Evolutionary conservation across 2,113 vertebrate species (phyloP), one percentile per base, ranked within the genome.

Genomic region (Rhineura floridana): DNA sequence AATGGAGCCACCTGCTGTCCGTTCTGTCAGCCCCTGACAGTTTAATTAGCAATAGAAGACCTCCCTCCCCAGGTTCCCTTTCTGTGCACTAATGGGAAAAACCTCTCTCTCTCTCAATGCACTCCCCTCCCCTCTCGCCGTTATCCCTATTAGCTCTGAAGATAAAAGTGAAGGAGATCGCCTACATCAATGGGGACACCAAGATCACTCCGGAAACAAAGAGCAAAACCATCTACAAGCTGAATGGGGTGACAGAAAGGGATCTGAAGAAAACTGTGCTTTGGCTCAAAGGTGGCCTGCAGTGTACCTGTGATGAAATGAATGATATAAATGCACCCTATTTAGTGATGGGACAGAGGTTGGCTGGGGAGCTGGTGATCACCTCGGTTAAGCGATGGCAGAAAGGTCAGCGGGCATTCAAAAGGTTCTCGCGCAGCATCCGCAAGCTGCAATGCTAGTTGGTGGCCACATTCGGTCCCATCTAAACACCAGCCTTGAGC

Each of bases 131-230:
- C 89, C 83, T 91, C 84, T 83, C 87, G 46, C 79, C 69, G 65
- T 79, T 94, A 28, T 0, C 90, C 91, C 86, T 93, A 82, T 59
- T 90, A 99, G 98, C 98, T 62, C 95, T 99, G 94, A 99, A 99
- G 97, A 99, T 99, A 96, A 99, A 99, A 97, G 98, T 99, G 83
- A 99, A 99, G 96, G 99, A 99, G 97, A 99, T 99, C 95, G 98
- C 98, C 87, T 99, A 99, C 97, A 98, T 99, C 96, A 98, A 99
- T 89, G 98, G 98, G 6, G 98, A 99, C 95, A 99, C 98, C 94
- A 99, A 98, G 92, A 99, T 99, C 95, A 98, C 98, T 84, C 98
- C 99, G 0, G 98, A 99, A 95, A 98, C 97, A 94, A 99, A 99
- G 96, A 99, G 98, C 96, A 99, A 98, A 94, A 98, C 98, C 93